A percentile compares a stretch with the other conserved stretches of the same genome.
Conservation (phyloP, 2,113 vertebrate genomes). For the Pavo muticus region DNA sequence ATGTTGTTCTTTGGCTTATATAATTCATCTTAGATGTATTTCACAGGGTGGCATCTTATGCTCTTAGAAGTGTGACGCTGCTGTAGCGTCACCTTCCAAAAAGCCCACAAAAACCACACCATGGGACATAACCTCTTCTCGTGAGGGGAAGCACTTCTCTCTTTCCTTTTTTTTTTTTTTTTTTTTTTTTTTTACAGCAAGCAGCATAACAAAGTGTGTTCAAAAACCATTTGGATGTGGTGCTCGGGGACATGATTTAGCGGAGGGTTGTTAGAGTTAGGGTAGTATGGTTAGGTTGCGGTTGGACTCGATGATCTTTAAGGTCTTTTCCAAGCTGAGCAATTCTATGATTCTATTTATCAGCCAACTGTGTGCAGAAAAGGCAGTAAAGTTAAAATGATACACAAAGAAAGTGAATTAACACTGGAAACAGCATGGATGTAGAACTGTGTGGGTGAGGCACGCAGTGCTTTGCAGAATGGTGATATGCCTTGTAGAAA, state of each 20-base stretch:
- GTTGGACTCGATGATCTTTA: no score
- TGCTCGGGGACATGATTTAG: no score
- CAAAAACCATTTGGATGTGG: no score
- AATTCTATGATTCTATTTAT: background rate
- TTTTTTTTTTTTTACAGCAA: background rate
- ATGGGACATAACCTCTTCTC: background rate
- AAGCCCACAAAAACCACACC: background rate
- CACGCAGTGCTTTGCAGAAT: background rate
- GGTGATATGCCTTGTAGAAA: background rate
- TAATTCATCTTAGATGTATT: conserved; percentile 1
- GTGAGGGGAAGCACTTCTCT: background rate
- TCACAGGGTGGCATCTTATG: background rate
- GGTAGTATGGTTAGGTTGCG: no score
- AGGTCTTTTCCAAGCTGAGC: no score
- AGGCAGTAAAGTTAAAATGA: background rate
- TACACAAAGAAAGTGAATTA: background rate
- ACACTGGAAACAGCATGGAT: background rate
- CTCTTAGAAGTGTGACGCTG: background rate
- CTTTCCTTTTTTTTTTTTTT: no score
- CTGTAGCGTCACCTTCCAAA: background rate
- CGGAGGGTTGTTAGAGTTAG: no score
- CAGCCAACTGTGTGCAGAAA: background rate
- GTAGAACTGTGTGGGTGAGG: background rate
- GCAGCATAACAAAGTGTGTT: background rate
- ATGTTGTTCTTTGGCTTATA: background rate